Percentiles rank a stretch among this genome's conserved stretches.
phyloP scores from a whole-genome alignment of 1,140 invertebrate genomes.

The Lasaia peninsularis region DNA sequence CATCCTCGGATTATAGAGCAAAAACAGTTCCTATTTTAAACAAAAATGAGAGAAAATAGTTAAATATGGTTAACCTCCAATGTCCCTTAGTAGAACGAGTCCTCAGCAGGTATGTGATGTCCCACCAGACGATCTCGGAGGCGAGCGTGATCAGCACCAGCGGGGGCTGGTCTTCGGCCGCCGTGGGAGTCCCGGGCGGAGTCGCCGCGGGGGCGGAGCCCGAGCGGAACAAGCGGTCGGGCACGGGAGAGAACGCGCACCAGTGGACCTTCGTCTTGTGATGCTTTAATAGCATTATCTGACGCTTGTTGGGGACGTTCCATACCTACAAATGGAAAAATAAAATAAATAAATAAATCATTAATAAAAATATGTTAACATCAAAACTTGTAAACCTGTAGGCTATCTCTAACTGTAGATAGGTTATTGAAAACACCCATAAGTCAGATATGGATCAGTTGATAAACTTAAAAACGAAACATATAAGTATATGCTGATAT shows the following conservation, averaged over 20 bases:
- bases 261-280: slow-evolving; percentile 60
- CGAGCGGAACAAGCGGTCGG: slow-evolving; percentile 20
- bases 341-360: no score
- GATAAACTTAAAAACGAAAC: no score
- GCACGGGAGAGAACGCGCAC: slow-evolving; percentile 54
- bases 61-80: slow-evolving; percentile 41
- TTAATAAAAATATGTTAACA: no score
- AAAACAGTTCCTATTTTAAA: no score
- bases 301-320: slow-evolving; percentile 53
- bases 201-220: slow-evolving; percentile 5
- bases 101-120: slow-evolving; percentile 48
- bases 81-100: slow-evolving; percentile 28
- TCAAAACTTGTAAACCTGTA: no score
- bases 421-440: no score
- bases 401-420: no score
- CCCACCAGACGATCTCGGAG: slow-evolving; percentile 65
- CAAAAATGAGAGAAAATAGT: no score
- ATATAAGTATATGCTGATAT: no score
- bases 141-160: slow-evolving; percentile 59
- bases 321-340: slow-evolving; percentile 45
- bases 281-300: slow-evolving; percentile 47
- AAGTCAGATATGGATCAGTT: no score
- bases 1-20: no score
- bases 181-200: neutral
- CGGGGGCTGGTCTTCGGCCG: slow-evolving; percentile 39